Base-by-base conservation (phyloP, 1,140 invertebrate species). In the Nautilus pompilius region DNA sequence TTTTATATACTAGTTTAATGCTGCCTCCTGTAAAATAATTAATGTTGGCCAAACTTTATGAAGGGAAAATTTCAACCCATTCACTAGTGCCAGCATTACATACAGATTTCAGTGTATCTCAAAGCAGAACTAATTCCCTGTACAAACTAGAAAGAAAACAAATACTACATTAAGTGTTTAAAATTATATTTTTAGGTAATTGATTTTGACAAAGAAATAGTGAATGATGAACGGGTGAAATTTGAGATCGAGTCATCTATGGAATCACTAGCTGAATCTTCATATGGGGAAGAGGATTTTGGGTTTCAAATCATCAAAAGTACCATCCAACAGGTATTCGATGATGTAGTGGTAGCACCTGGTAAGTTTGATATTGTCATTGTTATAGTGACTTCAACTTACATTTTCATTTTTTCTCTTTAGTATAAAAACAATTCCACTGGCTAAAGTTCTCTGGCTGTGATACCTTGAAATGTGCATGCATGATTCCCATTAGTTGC, bases 181-280 rank as follows among this genome's bases (percentile, higher is more conserved):
- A n/a, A n/a, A n/a, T 75, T 71, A 73, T 26, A 34, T 20, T 62
- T 70, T 10, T 60, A 84, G 83, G 76, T 86, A 22, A 46, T 87
- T 34, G 80, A 83, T 36, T 81, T 82, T 78, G 85, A 87, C 64
- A 71, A 71, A 22, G 63, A 74, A 32, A 63, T 85, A 3, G 84
- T 88, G 22, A 77, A 78, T 67, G 86, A 88, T 75, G 79, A 80
- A 3, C 64, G 80, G 60, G 80, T 87, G 5, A 46, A 83, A 55
- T 75, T 86, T 8, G 69, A 72, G 51, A 69, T 85, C 1, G 59
- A 79, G 24, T 48, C 60, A 2, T 58, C 72, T 4, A 72, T 71
- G 58, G 81, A 84, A 45, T 80, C 87, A 3, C 78, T 78, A 32
- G 84, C 84, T 6, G 72, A 84, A 33, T 85, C 86, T 1, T 80